Evolutionary conservation across 2,888 invertebrate genomes (phyloP).

Genomic region (Nysson spinosus): DNA sequence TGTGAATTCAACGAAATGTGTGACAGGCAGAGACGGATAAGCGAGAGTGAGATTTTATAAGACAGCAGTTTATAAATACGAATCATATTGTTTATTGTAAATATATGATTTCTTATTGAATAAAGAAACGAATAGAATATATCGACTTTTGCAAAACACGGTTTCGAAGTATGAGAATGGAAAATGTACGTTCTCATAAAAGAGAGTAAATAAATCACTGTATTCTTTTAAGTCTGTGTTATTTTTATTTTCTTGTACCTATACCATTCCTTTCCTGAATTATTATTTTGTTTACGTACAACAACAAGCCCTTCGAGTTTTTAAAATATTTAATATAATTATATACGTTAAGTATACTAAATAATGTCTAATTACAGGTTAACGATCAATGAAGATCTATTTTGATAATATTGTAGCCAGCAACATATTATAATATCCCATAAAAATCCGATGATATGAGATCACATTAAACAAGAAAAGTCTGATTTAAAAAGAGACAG

Average conservation of each 20-base stretch:
- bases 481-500: too few relatives aligned
- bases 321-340: too few relatives aligned
- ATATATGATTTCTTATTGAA: slow-evolving; percentile 54
- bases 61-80: slow-evolving; percentile 11
- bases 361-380: too few relatives aligned
- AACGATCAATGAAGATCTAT: too few relatives aligned
- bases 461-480: too few relatives aligned
- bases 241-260: not conserved
- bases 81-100: slow-evolving; percentile 49
- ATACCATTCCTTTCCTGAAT: too few relatives aligned
- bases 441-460: too few relatives aligned
- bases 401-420: too few relatives aligned
- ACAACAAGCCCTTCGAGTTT: too few relatives aligned
- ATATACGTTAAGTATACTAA: too few relatives aligned
- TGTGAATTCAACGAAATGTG: not conserved
- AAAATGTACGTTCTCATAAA: slow-evolving; percentile 23
- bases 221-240: slow-evolving; percentile 62
- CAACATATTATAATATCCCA: too few relatives aligned
- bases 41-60: slow-evolving; percentile 12
- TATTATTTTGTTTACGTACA: too few relatives aligned
- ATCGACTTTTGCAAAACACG: slow-evolving; percentile 35
- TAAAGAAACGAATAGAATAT: slow-evolving; percentile 44
- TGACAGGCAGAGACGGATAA: not conserved
- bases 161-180: slow-evolving; percentile 26
- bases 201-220: slow-evolving; percentile 61